Base-by-base conservation (phyloP, 2,113 vertebrate species). In the Phaethon lepturus region DNA sequence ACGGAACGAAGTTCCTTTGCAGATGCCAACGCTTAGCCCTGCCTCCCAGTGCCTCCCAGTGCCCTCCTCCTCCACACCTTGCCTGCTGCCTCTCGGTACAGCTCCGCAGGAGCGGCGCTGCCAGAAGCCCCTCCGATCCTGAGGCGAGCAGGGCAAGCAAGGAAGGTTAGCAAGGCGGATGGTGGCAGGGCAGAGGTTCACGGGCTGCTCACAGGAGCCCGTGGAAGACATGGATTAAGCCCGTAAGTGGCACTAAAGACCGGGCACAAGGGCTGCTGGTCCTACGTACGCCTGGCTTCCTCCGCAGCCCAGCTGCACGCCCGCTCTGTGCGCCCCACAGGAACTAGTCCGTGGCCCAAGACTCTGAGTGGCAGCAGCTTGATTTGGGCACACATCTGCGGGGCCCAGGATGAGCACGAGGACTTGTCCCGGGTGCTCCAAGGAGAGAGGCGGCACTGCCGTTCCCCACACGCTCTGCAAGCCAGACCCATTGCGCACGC, bases 1-100 rank as follows among this genome's bases (percentile, higher is more conserved):
- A 9, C 12, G 2, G 62, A 12, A n/a, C 0, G 1, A 22, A 29
- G 68, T 50, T 1, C 1, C 20, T 1, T 7, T 0, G 5, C 47
- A 18, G 75, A 25, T 64, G 58, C 25, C 85, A 45, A 4, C 0
- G 0, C 53, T 47, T 12, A 28, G 11, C 62, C 67, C 66, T 33
- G 66, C 45, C 42, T 14, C 10, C n/a, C 1, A 2, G 35, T 44
- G 11, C 47, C 53, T 14, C 10, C n/a, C 1, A 2, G 35, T 44
- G 11, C 47, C 53, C 77, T 79, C 47, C 86, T 74, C 49, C 60
- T 63, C 35, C 67, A n/a, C 67, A 49, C 38, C 63, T 44, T 1
- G 0, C 64, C 73, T 63, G 49, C 73, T 80, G 47, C 59, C 66
- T 49, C 44, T n/a, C 8, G 0, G 13, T 9, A 12, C 1, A 6